phyloP scores from a whole-genome alignment of 2,113 vertebrate genomes.

The Apodemus speciosus region DNA sequence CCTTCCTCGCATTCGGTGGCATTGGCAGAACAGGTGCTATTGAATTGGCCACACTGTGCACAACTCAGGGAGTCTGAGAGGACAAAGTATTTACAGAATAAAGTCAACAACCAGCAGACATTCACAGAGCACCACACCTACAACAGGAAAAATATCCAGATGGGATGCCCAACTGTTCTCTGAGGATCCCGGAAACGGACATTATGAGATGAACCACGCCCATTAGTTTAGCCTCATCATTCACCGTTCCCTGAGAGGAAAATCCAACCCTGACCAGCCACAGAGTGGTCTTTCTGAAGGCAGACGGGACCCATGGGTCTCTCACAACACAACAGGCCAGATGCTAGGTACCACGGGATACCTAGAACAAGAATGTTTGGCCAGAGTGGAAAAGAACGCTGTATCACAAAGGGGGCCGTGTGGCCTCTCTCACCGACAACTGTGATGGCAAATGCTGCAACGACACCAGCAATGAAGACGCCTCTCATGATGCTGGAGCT shows the following conservation, averaged over 20 bases:
- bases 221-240: neutral
- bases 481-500: neutral
- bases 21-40: fast-evolving
- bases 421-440: conserved; percentile 52
- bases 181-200: neutral
- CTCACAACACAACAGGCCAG: neutral
- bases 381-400: neutral
- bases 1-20: fast-evolving
- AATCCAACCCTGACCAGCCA: neutral
- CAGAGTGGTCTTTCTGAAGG: neutral
- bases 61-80: conserved; percentile 32
- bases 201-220: neutral
- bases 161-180: no score
- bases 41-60: neutral
- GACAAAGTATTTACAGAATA: neutral
- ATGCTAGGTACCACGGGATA: no score
- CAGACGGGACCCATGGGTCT: neutral
- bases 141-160: neutral
- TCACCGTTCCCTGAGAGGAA: neutral
- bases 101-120: neutral
- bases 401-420: fast-evolving
- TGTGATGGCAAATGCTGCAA: fast-evolving
- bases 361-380: neutral
- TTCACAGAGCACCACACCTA: neutral
- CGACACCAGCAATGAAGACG: neutral